Conservation (phyloP, 2,113 vertebrate species). For the Pluvianellus socialis region DNA sequence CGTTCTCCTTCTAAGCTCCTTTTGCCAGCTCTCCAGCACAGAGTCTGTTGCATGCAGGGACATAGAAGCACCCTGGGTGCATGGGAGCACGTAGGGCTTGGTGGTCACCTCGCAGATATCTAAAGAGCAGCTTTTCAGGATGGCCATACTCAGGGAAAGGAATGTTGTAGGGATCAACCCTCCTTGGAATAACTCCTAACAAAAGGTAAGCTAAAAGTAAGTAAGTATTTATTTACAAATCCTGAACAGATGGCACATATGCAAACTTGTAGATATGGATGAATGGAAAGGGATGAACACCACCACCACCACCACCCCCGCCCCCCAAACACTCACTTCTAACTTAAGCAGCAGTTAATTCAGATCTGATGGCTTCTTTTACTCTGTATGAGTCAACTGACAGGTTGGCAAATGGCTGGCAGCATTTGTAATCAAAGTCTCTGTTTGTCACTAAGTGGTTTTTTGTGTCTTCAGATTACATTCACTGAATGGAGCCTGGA, state of each 20-base stretch:
- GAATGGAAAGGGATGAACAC: not conserved
- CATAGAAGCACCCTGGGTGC: not conserved
- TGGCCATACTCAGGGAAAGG: not conserved
- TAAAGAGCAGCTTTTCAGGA: not conserved
- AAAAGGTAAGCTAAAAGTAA: not conserved
- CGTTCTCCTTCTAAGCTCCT: not conserved
- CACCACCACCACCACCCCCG: no score
- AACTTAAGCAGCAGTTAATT: not conserved
- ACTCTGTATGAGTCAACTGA: not conserved
- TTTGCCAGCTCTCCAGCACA: not conserved
- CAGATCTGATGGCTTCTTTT: not conserved
- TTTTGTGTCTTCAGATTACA: slow-evolving; percentile 5
- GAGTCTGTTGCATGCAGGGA: not conserved
- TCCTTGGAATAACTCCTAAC: not conserved
- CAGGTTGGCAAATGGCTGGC: slow-evolving; percentile 25
- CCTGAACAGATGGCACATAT: not conserved
- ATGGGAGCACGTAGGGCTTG: not conserved
- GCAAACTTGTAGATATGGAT: not conserved
- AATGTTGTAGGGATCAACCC: not conserved
- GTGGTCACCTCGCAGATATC: not conserved
- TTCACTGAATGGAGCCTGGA: not conserved
- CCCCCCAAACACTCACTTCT: no score
- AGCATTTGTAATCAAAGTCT: not conserved
- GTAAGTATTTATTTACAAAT: slow-evolving; percentile 27
- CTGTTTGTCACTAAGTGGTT: not conserved